These are phyloP conservation scores for Axis porcinus DNA, from an alignment of 2,113 vertebrate species.

Conservation along the genomic window DNA sequence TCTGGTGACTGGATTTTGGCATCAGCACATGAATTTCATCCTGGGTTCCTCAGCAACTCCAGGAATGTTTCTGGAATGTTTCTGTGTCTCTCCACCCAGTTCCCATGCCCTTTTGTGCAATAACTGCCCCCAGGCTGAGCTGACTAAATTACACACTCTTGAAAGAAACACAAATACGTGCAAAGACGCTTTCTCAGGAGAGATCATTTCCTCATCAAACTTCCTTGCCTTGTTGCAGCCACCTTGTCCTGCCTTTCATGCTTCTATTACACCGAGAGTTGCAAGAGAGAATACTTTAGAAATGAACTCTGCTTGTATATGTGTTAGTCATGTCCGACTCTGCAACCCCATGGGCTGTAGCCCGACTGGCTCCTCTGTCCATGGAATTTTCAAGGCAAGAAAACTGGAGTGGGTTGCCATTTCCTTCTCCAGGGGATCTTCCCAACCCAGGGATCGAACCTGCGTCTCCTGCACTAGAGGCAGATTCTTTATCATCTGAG, in stretches of 20 bases:
- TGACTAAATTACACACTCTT: not conserved
- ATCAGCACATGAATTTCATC: not conserved
- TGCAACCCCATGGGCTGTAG: not conserved
- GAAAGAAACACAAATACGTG: not conserved
- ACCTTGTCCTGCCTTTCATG: rapidly evolving
- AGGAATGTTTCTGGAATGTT: not conserved
- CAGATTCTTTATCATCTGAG: not conserved
- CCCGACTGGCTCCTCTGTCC: not conserved
- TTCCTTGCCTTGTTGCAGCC: not conserved
- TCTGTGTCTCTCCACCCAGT: not conserved
- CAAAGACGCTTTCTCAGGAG: not conserved
- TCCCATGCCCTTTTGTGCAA: constrained; percentile 7
- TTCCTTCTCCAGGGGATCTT: not conserved
- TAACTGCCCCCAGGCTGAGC: not conserved
- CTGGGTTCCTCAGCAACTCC: not conserved
- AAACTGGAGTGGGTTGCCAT: not conserved
- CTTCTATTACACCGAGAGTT: not conserved
- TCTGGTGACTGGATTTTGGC: not conserved
- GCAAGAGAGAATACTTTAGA: not conserved
- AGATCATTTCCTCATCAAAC: not conserved
- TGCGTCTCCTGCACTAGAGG: not conserved
- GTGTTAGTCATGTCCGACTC: not conserved
- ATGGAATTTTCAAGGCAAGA: not conserved
- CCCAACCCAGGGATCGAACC: not conserved
- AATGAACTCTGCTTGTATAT: not conserved